Percentiles rank a stretch among this genome's conserved stretches.
These are phyloP conservation scores for Galerucella calmariensis DNA, from an alignment of 2,888 invertebrate species.

Conservation along the genomic window DNA sequence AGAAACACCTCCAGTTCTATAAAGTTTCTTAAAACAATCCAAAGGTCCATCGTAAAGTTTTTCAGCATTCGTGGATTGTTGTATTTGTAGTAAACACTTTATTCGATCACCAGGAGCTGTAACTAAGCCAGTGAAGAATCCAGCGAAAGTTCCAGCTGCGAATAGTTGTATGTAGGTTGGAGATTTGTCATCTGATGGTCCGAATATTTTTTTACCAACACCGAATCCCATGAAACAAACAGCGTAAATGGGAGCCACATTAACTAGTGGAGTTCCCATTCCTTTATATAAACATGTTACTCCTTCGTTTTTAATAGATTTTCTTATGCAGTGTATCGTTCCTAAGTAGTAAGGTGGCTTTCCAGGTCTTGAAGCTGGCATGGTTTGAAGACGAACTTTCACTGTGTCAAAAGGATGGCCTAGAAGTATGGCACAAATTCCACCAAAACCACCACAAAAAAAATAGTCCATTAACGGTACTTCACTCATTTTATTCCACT, in stretches of 20 bases:
- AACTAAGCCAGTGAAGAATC: constrained; percentile 72
- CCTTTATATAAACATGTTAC: constrained; percentile 62
- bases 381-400: constrained; percentile 75
- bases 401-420: constrained; percentile 97
- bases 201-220: constrained; percentile 66
- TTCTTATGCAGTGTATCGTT: constrained; percentile 68
- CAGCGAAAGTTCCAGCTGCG: constrained; percentile 69
- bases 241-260: constrained; percentile 73
- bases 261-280: constrained; percentile 72
- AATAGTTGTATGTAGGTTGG: neutral
- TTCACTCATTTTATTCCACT: constrained; percentile 4
- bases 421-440: constrained; percentile 89
- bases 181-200: neutral
- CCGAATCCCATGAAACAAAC: constrained; percentile 73
- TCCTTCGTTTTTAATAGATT: constrained; percentile 68
- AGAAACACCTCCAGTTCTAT: constrained; percentile 5
- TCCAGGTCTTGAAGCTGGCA: constrained; percentile 65
- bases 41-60: constrained; percentile 2
- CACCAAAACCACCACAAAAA: constrained; percentile 93
- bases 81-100: constrained; percentile 59
- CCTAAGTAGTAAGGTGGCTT: constrained; percentile 64
- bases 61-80: constrained; percentile 54
- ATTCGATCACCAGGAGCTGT: constrained; percentile 73
- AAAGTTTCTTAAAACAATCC: constrained; percentile 5
- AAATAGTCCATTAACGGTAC: constrained; percentile 77